Percentiles rank a stretch among this genome's conserved stretches.
phyloP scores from a whole-genome alignment of 37 sponge, comb jelly and placozoan species.

The Petrosia ficiformis region DNA sequence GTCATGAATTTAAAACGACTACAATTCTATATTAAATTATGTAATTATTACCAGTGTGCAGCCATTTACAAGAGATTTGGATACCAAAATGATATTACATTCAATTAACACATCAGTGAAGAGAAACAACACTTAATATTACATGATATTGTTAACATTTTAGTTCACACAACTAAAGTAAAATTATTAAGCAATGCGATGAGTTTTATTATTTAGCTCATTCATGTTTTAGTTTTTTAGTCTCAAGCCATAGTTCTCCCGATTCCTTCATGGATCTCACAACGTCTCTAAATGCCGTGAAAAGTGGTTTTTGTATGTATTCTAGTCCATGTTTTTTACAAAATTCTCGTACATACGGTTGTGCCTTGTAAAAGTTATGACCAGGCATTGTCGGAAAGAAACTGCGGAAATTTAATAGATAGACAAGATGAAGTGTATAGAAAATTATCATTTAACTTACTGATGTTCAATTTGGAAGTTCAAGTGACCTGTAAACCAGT shows the following conservation, averaged over 20 bases:
- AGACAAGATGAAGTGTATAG: background rate
- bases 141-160: too few relatives aligned
- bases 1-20: too few relatives aligned
- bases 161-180: too few relatives aligned
- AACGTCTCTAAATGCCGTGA: conserved; percentile 66
- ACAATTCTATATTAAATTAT: too few relatives aligned
- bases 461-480: conserved; percentile 89
- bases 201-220: too few relatives aligned
- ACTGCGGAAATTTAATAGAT: conserved; percentile 17
- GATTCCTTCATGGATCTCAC: conserved; percentile 54
- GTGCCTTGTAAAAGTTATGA: conserved; percentile 51
- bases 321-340: conserved; percentile 70
- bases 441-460: conserved; percentile 32
- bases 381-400: conserved; percentile 87
- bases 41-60: too few relatives aligned
- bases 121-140: too few relatives aligned
- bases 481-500: conserved; percentile 82
- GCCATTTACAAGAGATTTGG: too few relatives aligned
- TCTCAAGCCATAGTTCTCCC: conserved; percentile 62
- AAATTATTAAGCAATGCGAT: too few relatives aligned
- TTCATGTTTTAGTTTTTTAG: conserved; percentile 4
- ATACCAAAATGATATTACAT: too few relatives aligned
- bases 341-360: conserved; percentile 50
- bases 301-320: conserved; percentile 57
- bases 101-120: too few relatives aligned